Conservation (phyloP, 92 coral and sea anemone genomes). For the Pocillopora grandis region DNA sequence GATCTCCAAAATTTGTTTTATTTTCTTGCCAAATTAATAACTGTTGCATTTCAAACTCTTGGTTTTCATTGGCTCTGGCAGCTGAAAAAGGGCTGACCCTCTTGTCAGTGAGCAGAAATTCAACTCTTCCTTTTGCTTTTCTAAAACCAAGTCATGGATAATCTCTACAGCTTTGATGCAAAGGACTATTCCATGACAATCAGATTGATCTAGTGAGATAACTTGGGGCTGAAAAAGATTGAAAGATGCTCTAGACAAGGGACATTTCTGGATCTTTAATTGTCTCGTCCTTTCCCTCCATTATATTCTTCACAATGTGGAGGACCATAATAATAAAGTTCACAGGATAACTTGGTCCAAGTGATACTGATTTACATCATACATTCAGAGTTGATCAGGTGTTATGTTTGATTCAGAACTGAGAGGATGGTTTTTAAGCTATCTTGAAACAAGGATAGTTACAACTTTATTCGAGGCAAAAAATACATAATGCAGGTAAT, state of each 20-base stretch:
- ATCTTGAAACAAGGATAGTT: too few relatives aligned
- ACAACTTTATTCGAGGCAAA: too few relatives aligned
- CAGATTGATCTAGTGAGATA: slow-evolving; percentile 42
- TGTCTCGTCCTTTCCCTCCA: slow-evolving; percentile 13
- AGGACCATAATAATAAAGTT: too few relatives aligned
- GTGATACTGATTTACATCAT: slow-evolving; percentile 33
- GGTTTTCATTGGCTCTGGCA: too few relatives aligned
- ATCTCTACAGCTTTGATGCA: slow-evolving; percentile 37
- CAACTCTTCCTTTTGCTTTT: too few relatives aligned
- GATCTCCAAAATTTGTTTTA: too few relatives aligned
- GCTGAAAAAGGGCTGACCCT: too few relatives aligned
- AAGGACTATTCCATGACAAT: slow-evolving; percentile 54
- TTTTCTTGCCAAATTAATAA: too few relatives aligned
- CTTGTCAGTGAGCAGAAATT: too few relatives aligned
- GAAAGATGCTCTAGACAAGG: slow-evolving; percentile 28
- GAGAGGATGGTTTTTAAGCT: slow-evolving; percentile 36
- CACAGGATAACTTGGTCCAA: slow-evolving; percentile 45
- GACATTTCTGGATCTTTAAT: slow-evolving; percentile 55
- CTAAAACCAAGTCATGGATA: slow-evolving; percentile 10
- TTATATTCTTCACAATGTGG: too few relatives aligned
- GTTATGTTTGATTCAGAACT: slow-evolving; percentile 52
- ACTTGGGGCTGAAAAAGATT: slow-evolving; percentile 11
- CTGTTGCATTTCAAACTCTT: too few relatives aligned
- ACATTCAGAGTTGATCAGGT: slow-evolving; percentile 50
- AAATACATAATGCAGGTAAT: too few relatives aligned